phyloP scores from a whole-genome alignment of 2,888 invertebrate genomes.

The Anaspis maculata region DNA sequence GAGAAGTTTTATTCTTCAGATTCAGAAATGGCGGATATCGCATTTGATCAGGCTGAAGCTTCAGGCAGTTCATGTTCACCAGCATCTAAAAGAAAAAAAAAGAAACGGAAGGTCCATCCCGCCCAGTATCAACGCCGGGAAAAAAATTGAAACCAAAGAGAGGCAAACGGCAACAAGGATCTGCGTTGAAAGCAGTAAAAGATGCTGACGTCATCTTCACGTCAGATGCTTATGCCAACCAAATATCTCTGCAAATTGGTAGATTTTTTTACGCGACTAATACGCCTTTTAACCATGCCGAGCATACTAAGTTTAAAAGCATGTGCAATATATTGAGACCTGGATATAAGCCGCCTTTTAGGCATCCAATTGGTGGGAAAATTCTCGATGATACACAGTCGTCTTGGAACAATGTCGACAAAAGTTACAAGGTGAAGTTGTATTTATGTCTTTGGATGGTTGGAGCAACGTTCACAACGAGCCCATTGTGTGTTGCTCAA shows the following conservation, averaged over 20 bases:
- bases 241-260: background rate
- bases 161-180: too few species aligned
- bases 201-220: background rate
- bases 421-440: background rate
- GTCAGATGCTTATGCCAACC: background rate
- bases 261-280: background rate
- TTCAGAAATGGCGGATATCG: too few species aligned
- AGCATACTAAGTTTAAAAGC: background rate
- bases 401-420: background rate
- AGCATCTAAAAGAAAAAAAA: too few species aligned
- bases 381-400: background rate
- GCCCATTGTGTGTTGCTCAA: conserved; percentile 1
- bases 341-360: background rate
- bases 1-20: too few species aligned
- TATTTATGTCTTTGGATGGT: conserved; percentile 3
- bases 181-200: background rate
- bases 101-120: background rate
- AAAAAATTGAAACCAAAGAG: too few species aligned
- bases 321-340: background rate
- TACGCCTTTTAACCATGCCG: background rate
- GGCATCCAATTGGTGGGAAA: background rate
- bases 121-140: too few species aligned
- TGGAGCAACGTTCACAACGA: conserved; percentile 4
- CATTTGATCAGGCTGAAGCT: too few species aligned
- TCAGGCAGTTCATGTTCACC: too few species aligned